phyloP scores from a whole-genome alignment of 2,888 invertebrate genomes.

The Belgica antarctica region DNA sequence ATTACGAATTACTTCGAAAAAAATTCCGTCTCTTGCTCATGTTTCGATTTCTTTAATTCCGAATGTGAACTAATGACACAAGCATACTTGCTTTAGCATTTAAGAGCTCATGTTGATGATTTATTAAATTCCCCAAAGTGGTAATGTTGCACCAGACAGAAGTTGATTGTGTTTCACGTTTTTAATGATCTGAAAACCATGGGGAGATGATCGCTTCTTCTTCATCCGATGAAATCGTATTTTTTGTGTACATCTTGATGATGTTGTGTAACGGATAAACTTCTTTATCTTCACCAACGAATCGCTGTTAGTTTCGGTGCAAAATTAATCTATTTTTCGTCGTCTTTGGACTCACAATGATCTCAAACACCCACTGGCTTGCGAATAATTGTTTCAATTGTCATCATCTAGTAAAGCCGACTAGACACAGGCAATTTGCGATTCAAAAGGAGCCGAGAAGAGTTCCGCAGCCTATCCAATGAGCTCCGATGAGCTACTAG shows the following conservation, averaged over 20 bases:
- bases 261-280: not conserved
- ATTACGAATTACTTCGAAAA: not conserved
- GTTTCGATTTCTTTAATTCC: not conserved
- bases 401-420: too few species aligned
- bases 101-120: not conserved
- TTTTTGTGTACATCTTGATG: not conserved
- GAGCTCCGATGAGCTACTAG: too few species aligned
- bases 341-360: not conserved
- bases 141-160: constrained; percentile 12
- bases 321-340: not conserved
- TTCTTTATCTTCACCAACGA: not conserved
- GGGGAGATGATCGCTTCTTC: not conserved
- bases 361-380: not conserved
- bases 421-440: too few species aligned
- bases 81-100: constrained; percentile 1
- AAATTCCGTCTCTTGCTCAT: not conserved
- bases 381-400: constrained; percentile 6
- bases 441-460: too few species aligned
- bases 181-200: constrained; percentile 13
- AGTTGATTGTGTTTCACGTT: constrained; percentile 20
- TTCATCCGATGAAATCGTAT: not conserved
- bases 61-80: not conserved
- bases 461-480: too few species aligned
- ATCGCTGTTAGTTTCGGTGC: constrained; percentile 8
- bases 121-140: constrained; percentile 19